These are phyloP conservation scores for Centropyge bicolor DNA, from an alignment of 2,797 vertebrate genomes.

Conservation along the genomic window DNA sequence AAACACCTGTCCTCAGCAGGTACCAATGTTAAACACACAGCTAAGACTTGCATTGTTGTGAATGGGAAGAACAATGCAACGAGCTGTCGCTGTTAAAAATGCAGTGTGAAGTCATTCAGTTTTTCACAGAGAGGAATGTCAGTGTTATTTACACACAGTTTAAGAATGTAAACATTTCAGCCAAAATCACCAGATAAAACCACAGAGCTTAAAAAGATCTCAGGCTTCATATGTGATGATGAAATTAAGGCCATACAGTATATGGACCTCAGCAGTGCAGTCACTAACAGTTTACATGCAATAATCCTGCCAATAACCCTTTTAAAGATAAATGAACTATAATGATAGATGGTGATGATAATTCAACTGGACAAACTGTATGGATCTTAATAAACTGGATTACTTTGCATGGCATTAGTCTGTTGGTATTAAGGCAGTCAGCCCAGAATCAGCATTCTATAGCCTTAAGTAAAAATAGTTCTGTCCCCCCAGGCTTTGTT, in stretches of 20 bases:
- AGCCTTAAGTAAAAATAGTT: too few relatives aligned
- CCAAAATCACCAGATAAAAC: not conserved
- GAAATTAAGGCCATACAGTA: not conserved
- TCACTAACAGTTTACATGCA: not conserved
- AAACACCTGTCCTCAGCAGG: constrained; percentile 41
- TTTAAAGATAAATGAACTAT: not conserved
- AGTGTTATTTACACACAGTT: not conserved
- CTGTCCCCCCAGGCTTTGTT: too few relatives aligned
- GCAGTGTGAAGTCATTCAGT: not conserved
- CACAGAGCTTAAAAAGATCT: not conserved
- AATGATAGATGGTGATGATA: too few relatives aligned
- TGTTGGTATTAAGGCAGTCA: not conserved
- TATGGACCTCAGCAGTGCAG: too few relatives aligned
- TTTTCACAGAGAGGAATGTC: constrained; percentile 20
- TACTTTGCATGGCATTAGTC: not conserved
- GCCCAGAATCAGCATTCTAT: not conserved
- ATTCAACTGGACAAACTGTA: not conserved
- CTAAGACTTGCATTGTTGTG: constrained; percentile 39
- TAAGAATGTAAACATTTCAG: constrained; percentile 1
- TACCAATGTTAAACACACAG: constrained; percentile 36
- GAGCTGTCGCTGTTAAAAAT: constrained; percentile 25
- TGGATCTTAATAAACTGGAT: not conserved
- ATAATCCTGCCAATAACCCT: not conserved
- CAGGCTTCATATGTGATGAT: not conserved
- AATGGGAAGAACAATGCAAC: constrained; percentile 23